Evolutionary conservation across 2,797 vertebrate species (phyloP), one percentile per base, ranked within the genome.

Genomic region (Tangara arthus): DNA sequence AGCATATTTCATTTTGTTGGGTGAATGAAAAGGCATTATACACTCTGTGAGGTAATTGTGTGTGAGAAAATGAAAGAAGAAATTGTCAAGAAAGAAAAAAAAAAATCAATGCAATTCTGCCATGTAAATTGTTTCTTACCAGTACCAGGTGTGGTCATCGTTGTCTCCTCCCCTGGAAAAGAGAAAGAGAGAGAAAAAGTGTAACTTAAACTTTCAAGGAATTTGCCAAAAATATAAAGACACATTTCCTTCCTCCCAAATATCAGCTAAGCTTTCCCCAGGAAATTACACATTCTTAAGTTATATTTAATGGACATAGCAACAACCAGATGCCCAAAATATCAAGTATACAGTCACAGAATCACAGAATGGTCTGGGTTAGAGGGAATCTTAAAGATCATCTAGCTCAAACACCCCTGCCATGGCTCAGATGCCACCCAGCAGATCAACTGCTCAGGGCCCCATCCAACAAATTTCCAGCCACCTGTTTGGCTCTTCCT

Each of bases 101-200:
- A 12, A 12, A n/a, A 9, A 32, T 17, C 53, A 37, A 1, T 26
- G 22, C 15, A 69, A 16, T 70, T 49, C 28, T 64, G 26, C 47
- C 14, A 42, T 7, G 7, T 53, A 64, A 93, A 90, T 52, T 42
- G 37, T 89, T 93, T 61, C 96, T 97, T 96, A 97, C 97, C 92
- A 49, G 50, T 96, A 97, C 96, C 89, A 49, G 53, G 6, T 52
- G 9, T 23, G 28, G 7, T 10, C 1, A 0, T 0, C 41, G 10
- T 0, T 49, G 11, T 1, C 1, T 4, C 8, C n/a, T 3, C 1
- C 32, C 80, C 97, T 97, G 61, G 73, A 93, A 83, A 91, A 92
- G 8, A 95, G n/a, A 91, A 52, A 96, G 32, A 90, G 19, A 64
- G 46, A 59, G 21, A 70, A 50, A 87, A 85, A 37, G 10, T 3